Evolutionary conservation across 2,113 vertebrate species (phyloP), one percentile per base, ranked within the genome.

Genomic region (Porphyrio hochstetteri): DNA sequence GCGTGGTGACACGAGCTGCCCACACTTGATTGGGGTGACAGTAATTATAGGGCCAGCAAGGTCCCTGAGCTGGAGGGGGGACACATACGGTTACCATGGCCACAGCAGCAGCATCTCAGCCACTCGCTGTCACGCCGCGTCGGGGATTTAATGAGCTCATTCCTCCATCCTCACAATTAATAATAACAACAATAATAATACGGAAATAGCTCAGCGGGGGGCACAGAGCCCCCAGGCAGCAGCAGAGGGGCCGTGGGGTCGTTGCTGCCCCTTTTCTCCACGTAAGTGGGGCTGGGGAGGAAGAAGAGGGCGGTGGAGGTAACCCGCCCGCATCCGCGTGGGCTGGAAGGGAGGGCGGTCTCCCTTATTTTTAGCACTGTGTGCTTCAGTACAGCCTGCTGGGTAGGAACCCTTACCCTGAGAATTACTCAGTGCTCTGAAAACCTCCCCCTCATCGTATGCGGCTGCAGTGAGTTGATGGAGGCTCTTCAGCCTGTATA

Each of bases 21-120:
- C 13, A 36, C 1, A 3, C 50, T 82, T 80, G 82, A 65, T 85
- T 86, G 59, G 80, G 86, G 82, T 50, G 95, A 61, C 81, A 65
- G 87, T 88, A 68, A 93, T 95, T 93, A 90, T 6, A 68, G 96
- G 92, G 94, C 94, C 61, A n/a, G 44, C 5, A 17, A 87, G 86
- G 95, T 97, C 67, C 68, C 13, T 7, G 42, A 76, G 89, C 35
- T 25, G 27, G 27, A 15, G 14, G 53, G 53, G 16, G 28, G 16
- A 16, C 48, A 48, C 48, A 48, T 23, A 48, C 29, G 33, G 97
- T 98, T 98, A 56, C 98, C 97, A 98, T 98, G 96, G 97, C 96
- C 97, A 97, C 96, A 69, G 80, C 95, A 97, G 97, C 98, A 98
- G 96, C 97, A 97, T 97, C 97, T 86, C 96, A 96, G 96, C 96